A percentile compares a stretch with the other conserved stretches of the same genome.
phyloP scores from a whole-genome alignment of 2,113 vertebrate genomes.

The Charina bottae region DNA sequence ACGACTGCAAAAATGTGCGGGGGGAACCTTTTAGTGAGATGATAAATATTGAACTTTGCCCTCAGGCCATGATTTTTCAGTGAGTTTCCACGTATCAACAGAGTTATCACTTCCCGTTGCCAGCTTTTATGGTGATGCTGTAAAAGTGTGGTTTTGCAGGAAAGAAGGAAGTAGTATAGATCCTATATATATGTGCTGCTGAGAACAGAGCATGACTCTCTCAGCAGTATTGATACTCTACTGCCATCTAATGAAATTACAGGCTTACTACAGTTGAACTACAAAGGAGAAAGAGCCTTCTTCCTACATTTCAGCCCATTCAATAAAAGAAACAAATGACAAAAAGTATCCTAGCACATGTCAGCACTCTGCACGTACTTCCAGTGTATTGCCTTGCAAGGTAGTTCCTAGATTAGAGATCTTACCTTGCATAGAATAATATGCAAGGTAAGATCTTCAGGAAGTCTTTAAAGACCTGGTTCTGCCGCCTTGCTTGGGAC shows the following conservation, averaged over 20 bases:
- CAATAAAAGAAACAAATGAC: no score
- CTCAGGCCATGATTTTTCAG: neutral
- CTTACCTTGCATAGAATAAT: no score
- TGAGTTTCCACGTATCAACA: neutral
- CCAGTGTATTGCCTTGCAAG: neutral
- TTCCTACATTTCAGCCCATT: neutral
- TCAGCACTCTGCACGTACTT: neutral
- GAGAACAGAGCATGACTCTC: neutral
- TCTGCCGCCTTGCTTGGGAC: no score
- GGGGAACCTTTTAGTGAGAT: no score
- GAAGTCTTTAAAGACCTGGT: no score
- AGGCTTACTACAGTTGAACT: neutral
- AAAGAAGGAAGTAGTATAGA: neutral
- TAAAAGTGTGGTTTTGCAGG: neutral
- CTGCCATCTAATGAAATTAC: constrained; percentile 69
- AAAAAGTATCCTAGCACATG: neutral
- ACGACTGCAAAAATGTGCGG: no score
- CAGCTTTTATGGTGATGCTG: neutral
- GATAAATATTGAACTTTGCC: neutral
- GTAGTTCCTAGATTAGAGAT: no score
- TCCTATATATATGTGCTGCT: neutral
- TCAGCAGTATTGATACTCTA: constrained; percentile 32
- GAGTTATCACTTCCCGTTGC: neutral
- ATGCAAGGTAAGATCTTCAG: no score
- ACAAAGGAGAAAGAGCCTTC: neutral